A percentile compares a stretch with the other conserved stretches of the same genome.
Conservation (phyloP, 2,113 vertebrate genomes). For the Psephotus haematonotus region DNA sequence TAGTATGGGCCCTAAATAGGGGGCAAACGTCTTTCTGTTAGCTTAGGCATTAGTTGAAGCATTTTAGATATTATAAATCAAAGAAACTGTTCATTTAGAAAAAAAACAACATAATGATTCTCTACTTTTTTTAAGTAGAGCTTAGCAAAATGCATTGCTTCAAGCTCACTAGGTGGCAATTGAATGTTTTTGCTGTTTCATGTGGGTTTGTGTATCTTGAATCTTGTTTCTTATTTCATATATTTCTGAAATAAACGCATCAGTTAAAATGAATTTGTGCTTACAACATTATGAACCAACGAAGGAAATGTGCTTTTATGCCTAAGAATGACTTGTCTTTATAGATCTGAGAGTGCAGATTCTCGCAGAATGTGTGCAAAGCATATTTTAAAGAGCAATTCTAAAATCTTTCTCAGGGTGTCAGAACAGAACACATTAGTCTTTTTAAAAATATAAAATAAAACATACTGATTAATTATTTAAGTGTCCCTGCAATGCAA, state of each 20-base stretch:
- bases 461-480: neutral
- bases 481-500: neutral
- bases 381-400: neutral
- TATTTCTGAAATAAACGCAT: neutral
- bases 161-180: neutral
- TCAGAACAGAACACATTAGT: neutral
- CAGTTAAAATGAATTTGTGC: neutral
- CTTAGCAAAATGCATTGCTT: neutral
- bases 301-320: neutral
- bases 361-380: neutral
- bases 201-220: neutral
- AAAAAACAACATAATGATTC: rapidly evolving
- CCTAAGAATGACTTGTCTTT: neutral
- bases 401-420: neutral
- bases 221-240: neutral
- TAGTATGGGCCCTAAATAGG: neutral
- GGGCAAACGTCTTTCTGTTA: neutral
- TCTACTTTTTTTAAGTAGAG: neutral
- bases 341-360: neutral
- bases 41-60: neutral
- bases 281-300: neutral
- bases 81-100: neutral
- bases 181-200: neutral
- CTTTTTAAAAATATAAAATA: neutral
- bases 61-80: neutral